Percentiles rank a stretch among this genome's conserved stretches.
These are phyloP conservation scores for Mechanitis messenoides DNA, from an alignment of 2,888 invertebrate species.

Conservation along the genomic window DNA sequence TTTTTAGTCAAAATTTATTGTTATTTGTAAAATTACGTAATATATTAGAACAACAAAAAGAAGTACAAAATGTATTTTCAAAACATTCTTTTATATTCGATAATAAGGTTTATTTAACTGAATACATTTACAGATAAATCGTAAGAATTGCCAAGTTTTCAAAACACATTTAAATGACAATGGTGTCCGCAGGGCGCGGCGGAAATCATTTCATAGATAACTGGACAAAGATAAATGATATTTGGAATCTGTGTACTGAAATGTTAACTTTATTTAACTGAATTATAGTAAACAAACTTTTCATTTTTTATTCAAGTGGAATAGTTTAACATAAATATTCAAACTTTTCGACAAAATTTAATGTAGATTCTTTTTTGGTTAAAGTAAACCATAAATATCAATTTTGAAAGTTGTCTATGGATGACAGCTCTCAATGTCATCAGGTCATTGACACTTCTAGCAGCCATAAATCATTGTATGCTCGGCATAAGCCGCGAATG, in stretches of 20 bases:
- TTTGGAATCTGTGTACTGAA: constrained; percentile 12
- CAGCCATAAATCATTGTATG: constrained; percentile 16
- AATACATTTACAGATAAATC: constrained; percentile 19
- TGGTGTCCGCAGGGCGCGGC: constrained; percentile 29
- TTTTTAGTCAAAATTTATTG: too few species aligned
- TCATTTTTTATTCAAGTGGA: neutral
- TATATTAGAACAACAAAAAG: too few species aligned
- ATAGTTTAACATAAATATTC: too few species aligned
- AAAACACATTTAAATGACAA: constrained; percentile 41
- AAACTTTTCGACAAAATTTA: too few species aligned
- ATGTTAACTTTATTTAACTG: neutral
- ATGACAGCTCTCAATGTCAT: neutral
- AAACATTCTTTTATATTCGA: constrained; percentile 1
- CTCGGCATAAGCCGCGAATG: constrained; percentile 42
- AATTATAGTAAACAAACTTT: neutral
- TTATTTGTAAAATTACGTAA: too few species aligned
- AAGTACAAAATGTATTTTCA: too few species aligned
- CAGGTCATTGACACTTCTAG: constrained; percentile 12
- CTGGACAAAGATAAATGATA: constrained; percentile 21
- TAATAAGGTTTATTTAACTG: constrained; percentile 1
- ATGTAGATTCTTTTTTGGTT: too few species aligned
- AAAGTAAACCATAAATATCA: too few species aligned
- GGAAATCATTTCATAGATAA: constrained; percentile 35
- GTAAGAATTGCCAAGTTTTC: constrained; percentile 26
- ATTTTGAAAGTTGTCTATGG: neutral